Evolutionary conservation across 1,140 invertebrate species (phyloP).

Genomic region (Pararge aegeria): DNA sequence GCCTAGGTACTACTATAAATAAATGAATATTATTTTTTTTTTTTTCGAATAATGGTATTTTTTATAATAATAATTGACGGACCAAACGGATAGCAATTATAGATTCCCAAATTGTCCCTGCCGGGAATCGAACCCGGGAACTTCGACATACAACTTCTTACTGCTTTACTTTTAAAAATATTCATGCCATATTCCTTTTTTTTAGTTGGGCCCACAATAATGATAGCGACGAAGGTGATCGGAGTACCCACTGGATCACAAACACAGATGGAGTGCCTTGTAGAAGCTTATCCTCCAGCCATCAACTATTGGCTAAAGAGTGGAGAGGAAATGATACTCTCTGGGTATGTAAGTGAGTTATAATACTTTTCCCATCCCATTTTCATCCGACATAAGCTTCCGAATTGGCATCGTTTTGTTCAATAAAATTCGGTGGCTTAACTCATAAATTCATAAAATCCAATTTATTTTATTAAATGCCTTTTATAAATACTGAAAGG

Average conservation of each 20-base stretch:
- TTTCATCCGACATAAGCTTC: no score
- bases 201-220: conserved; percentile 76
- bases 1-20: no score
- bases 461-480: neutral
- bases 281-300: conserved; percentile 77
- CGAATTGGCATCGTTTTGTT: no score
- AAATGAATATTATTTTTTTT: no score
- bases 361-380: neutral
- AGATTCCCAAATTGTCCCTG: no score
- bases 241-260: conserved; percentile 74
- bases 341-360: conserved; percentile 61
- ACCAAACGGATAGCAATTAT: no score
- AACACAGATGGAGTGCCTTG: conserved; percentile 76
- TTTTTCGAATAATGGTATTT: no score
- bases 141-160: no score
- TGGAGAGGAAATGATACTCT: conserved; percentile 77
- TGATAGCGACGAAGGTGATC: conserved; percentile 75
- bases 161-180: no score
- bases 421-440: neutral
- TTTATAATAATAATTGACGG: no score
- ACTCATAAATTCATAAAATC: neutral
- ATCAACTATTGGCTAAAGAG: conserved; percentile 80
- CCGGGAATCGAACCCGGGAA: no score
- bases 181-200: conserved; percentile 16
- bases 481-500: neutral